Percentiles rank a stretch among this genome's conserved stretches.
phyloP scores from a whole-genome alignment of 2,888 invertebrate species.

The Drosophila mimetica region DNA sequence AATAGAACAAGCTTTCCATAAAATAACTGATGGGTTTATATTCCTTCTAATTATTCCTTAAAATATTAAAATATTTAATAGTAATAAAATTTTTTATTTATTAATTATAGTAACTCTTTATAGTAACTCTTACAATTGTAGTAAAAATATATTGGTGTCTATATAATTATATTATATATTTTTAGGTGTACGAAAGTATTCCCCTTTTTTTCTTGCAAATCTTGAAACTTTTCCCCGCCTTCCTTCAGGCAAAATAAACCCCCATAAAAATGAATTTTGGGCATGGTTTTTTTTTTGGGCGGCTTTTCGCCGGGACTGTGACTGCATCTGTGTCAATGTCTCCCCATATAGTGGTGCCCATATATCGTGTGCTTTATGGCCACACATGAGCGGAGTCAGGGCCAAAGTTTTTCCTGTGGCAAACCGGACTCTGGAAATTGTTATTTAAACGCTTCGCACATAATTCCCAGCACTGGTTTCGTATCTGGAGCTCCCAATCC shows the following conservation, averaged over 20 bases:
- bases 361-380: constrained; percentile 1
- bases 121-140: too few relatives aligned
- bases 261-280: background rate
- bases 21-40: too few relatives aligned
- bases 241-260: background rate
- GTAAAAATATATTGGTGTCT: background rate
- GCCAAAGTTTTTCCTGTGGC: constrained; percentile 40
- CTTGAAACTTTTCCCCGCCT: background rate
- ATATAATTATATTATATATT: too few relatives aligned
- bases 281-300: background rate
- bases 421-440: constrained; percentile 50
- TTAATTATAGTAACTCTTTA: too few relatives aligned
- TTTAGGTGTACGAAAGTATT: background rate
- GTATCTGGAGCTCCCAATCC: constrained; percentile 39
- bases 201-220: background rate
- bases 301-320: constrained; percentile 8
- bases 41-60: too few relatives aligned
- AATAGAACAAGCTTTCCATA: too few relatives aligned
- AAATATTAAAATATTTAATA: too few relatives aligned
- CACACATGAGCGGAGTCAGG: constrained; percentile 38
- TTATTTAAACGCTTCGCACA: constrained; percentile 36
- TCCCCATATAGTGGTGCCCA: too few relatives aligned
- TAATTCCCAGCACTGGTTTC: constrained; percentile 27
- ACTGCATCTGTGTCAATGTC: constrained; percentile 41
- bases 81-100: too few relatives aligned